These are phyloP conservation scores for Anoplophora glabripennis DNA, from an alignment of 1,140 invertebrate genomes.

Conservation along the genomic window DNA sequence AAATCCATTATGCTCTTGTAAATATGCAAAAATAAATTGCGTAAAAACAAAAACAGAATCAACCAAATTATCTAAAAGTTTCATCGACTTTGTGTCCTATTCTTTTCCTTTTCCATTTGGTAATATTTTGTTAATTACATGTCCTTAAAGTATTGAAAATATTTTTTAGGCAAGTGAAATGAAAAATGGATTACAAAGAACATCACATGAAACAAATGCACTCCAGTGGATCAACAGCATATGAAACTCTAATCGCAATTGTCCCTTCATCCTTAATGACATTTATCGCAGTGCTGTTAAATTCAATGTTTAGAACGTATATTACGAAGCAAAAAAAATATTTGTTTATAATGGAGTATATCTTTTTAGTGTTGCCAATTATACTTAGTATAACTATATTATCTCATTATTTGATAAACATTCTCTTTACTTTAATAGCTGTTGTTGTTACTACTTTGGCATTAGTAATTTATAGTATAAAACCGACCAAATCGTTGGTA, in stretches of 20 bases:
- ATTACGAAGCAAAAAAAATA: slow-evolving; percentile 14
- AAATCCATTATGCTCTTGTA: too few species aligned
- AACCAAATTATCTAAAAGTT: background rate
- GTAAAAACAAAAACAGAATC: too few species aligned
- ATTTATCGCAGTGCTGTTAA: slow-evolving; percentile 25
- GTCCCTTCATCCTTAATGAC: slow-evolving; percentile 49
- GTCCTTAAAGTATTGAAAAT: background rate
- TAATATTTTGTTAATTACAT: background rate
- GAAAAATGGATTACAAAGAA: background rate
- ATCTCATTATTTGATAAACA: slow-evolving; percentile 21
- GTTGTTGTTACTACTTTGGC: background rate
- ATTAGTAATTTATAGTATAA: background rate
- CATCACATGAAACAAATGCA: background rate
- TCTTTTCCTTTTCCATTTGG: background rate
- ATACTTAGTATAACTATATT: slow-evolving; percentile 35
- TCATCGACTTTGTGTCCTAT: background rate
- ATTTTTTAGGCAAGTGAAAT: slow-evolving; percentile 4
- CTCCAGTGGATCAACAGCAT: slow-evolving; percentile 41
- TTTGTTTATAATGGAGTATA: slow-evolving; percentile 30
- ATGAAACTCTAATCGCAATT: slow-evolving; percentile 51
- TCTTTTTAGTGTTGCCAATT: slow-evolving; percentile 28
- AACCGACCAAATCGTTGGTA: slow-evolving; percentile 29
- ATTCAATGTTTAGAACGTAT: slow-evolving; percentile 2
- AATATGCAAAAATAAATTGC: too few species aligned
- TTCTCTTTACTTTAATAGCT: slow-evolving; percentile 3